Conservation (phyloP, 2,888 invertebrate genomes). For the Parnassius orleans region DNA sequence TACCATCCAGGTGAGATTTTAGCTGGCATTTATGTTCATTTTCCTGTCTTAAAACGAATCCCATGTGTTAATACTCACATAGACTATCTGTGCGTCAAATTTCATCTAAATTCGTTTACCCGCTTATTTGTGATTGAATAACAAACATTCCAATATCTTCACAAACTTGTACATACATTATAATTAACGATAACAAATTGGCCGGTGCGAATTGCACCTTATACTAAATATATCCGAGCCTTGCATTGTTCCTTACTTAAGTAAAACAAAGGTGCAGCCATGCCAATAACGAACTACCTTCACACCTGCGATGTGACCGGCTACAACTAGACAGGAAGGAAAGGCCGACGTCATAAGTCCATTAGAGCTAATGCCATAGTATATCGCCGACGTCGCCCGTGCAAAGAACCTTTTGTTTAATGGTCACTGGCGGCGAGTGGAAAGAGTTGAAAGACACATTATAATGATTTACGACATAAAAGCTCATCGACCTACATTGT, state of each 20-base stretch:
- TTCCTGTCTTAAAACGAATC: too few relatives aligned
- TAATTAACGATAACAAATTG: too few relatives aligned
- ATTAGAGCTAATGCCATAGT: constrained; percentile 54
- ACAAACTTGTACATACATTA: too few relatives aligned
- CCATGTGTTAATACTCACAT: too few relatives aligned
- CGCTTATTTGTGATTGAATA: too few relatives aligned
- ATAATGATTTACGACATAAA: constrained; percentile 9
- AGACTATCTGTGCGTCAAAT: too few relatives aligned
- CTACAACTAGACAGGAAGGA: constrained; percentile 43
- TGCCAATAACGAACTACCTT: constrained; percentile 14
- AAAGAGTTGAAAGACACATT: constrained; percentile 17
- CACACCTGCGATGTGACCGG: constrained; percentile 25
- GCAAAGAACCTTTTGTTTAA: constrained; percentile 22
- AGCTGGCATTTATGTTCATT: too few relatives aligned
- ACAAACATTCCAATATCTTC: too few relatives aligned
- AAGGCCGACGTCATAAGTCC: constrained; percentile 61
- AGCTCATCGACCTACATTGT: neutral
- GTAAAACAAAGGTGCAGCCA: constrained; percentile 1
- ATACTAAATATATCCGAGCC: neutral
- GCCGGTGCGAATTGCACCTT: neutral
- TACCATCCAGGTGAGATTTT: too few relatives aligned
- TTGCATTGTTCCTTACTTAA: constrained; percentile 7
- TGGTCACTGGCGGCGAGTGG: constrained; percentile 13
- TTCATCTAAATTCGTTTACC: too few relatives aligned
- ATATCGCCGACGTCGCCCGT: constrained; percentile 2